Evolutionary conservation across 2,797 vertebrate genomes (phyloP).

Genomic region (Dromococcyx pavoninus): DNA sequence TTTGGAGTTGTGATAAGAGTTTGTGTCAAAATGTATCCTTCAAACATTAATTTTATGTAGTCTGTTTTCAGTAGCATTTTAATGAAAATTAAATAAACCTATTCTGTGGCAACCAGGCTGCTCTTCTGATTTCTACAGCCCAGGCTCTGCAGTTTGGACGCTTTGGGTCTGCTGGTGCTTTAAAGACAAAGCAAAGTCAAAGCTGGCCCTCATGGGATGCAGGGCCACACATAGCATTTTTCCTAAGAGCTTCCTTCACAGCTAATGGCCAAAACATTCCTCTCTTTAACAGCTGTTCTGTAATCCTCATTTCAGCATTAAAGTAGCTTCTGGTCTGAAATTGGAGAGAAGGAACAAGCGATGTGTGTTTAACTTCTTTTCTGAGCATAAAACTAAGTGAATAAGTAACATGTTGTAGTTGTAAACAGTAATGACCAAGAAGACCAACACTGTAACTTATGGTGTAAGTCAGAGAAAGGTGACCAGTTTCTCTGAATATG

Average conservation of each 20-base stretch:
- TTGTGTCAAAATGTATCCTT: not conserved
- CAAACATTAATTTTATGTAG: not conserved
- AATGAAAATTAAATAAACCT: not conserved
- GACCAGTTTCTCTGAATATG: not conserved
- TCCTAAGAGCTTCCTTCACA: not conserved
- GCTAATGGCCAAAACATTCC: not conserved
- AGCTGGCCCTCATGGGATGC: not conserved
- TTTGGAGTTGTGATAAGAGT: not conserved
- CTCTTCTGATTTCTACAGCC: not conserved
- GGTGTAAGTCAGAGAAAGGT: not conserved
- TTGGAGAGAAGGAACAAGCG: not conserved
- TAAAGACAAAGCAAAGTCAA: not conserved
- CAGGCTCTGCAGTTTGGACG: not conserved
- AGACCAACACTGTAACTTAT: not conserved
- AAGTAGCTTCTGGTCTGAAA: not conserved
- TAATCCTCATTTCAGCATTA: not conserved
- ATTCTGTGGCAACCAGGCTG: not conserved
- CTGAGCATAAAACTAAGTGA: not conserved
- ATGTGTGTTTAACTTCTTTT: conserved; percentile 1
- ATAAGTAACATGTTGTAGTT: not conserved
- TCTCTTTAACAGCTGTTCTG: not conserved
- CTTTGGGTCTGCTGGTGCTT: not conserved
- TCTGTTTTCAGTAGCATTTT: not conserved
- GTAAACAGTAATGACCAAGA: not conserved
- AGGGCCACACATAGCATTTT: not conserved